Percentiles rank a stretch among this genome's conserved stretches.
Conservation (phyloP, 2,113 vertebrate species). For the Heterotilapia buettikoferi region DNA sequence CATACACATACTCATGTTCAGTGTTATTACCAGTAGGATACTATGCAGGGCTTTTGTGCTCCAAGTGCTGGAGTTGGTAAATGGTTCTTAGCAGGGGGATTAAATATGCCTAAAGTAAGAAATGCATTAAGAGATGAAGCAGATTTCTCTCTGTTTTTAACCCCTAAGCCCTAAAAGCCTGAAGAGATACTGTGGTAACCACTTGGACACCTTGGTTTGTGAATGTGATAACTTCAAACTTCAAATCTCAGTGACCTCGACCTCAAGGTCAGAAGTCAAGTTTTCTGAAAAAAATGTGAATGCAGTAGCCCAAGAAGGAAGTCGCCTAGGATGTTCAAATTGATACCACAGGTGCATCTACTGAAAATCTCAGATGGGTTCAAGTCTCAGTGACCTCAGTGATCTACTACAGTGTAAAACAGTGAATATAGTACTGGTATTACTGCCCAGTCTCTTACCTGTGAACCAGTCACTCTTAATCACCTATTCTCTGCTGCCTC, state of each 20-base stretch:
- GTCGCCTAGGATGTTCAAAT: neutral
- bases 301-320: neutral
- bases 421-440: neutral
- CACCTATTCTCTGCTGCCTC: neutral
- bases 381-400: neutral
- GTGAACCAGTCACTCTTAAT: neutral
- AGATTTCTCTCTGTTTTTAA: neutral
- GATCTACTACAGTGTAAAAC: neutral
- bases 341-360: neutral
- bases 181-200: neutral
- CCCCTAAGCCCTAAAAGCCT: neutral
- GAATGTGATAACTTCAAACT: neutral
- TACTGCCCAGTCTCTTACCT: neutral
- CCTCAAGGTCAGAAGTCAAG: neutral
- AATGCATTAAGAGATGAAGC: neutral
- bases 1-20: neutral
- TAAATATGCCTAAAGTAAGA: neutral
- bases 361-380: neutral
- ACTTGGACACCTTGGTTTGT: neutral
- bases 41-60: neutral
- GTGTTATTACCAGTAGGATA: neutral
- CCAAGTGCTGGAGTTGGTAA: neutral
- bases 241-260: neutral
- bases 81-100: neutral
- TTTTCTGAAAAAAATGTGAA: neutral